Conservation (phyloP, 1,140 invertebrate genomes). For the Zophobas atratus region DNA sequence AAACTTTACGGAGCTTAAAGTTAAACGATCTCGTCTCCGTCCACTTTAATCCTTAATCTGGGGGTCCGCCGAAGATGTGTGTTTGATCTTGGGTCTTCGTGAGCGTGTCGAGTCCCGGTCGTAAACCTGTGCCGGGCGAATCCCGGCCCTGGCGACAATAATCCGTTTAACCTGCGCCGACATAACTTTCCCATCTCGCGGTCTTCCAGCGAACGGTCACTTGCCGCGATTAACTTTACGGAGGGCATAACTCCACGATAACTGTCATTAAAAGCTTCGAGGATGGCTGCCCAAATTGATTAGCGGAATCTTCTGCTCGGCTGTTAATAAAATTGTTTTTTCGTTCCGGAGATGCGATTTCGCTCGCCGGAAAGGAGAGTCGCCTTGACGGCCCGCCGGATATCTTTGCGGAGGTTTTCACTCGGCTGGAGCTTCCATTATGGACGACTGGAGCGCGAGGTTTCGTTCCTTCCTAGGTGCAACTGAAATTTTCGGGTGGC, state of each 20-base stretch:
- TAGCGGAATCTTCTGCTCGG: conserved; percentile 54
- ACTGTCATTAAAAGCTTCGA: conserved; percentile 61
- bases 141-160: conserved; percentile 50
- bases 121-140: conserved; percentile 44
- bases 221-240: conserved; percentile 59
- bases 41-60: conserved; percentile 47
- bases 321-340: conserved; percentile 55
- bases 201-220: conserved; percentile 22
- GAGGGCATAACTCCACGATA: conserved; percentile 60
- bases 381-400: conserved; percentile 4
- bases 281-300: conserved; percentile 58
- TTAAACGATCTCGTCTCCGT: conserved; percentile 48
- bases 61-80: conserved; percentile 24
- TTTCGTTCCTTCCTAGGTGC: too few species aligned
- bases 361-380: background rate
- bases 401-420: conserved; percentile 11
- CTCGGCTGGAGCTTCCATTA: conserved; percentile 1
- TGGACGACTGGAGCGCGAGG: background rate
- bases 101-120: conserved; percentile 32
- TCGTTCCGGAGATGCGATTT: conserved; percentile 18
- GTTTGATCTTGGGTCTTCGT: conserved; percentile 42
- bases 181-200: conserved; percentile 62
- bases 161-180: conserved; percentile 62
- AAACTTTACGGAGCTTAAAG: conserved; percentile 46
- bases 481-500: background rate